phyloP scores from a whole-genome alignment of 1,140 invertebrate genomes.

The Drosophila pruinosa region DNA sequence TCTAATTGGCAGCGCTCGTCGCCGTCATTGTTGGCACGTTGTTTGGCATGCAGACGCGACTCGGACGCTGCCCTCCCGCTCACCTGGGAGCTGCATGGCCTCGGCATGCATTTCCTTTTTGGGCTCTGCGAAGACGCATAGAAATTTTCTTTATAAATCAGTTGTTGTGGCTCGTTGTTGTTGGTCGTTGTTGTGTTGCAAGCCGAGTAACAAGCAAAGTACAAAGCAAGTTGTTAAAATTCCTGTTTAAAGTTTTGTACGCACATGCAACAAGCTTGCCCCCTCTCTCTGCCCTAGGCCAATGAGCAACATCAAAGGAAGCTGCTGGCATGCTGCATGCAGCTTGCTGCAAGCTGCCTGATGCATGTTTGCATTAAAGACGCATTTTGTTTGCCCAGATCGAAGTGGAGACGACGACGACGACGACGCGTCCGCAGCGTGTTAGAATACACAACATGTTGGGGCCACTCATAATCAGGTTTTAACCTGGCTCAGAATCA shows the following conservation, averaged over 20 bases:
- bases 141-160: conserved; percentile 81
- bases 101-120: conserved; percentile 79
- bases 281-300: conserved; percentile 12
- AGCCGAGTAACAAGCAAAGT: conserved; percentile 71
- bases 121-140: conserved; percentile 65
- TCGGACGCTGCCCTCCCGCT: background rate
- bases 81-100: conserved; percentile 14
- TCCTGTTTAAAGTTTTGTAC: conserved; percentile 81
- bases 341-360: conserved; percentile 32
- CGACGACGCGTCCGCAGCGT: conserved; percentile 73
- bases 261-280: conserved; percentile 66
- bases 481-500: conserved; percentile 59
- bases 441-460: conserved; percentile 79
- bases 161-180: conserved; percentile 50
- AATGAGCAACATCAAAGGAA: conserved; percentile 61
- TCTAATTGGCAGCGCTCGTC: conserved; percentile 66
- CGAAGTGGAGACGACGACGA: conserved; percentile 45
- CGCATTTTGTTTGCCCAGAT: conserved; percentile 76
- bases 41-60: conserved; percentile 67
- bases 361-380: conserved; percentile 80
- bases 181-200: conserved; percentile 34
- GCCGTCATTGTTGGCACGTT: conserved; percentile 66
- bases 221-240: conserved; percentile 82
- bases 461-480: conserved; percentile 79
- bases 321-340: conserved; percentile 43